Conservation (phyloP, 2,113 vertebrate species). For the Sinosuthora webbiana region DNA sequence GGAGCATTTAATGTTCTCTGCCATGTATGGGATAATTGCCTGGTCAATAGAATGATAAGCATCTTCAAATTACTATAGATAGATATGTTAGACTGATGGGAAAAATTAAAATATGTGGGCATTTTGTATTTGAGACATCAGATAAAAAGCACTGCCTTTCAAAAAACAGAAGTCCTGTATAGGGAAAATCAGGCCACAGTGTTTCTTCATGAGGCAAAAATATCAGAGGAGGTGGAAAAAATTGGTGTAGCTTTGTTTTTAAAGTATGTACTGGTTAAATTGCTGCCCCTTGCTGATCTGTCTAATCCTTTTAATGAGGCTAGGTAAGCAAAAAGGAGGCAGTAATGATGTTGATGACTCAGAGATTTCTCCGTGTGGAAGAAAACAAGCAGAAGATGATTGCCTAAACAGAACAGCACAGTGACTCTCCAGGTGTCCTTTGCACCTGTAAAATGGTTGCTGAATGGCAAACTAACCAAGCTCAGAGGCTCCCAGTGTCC, state of each 20-base stretch:
- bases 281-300: slow-evolving; percentile 19
- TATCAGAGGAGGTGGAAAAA: background rate
- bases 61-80: background rate
- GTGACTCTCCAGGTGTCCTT: background rate
- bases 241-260: slow-evolving; percentile 18
- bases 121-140: background rate
- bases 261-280: background rate
- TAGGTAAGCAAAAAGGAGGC: slow-evolving; percentile 51
- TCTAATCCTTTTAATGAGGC: slow-evolving; percentile 46
- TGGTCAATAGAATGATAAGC: background rate
- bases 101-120: background rate
- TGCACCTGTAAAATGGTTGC: background rate
- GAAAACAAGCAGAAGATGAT: background rate
- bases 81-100: background rate
- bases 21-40: background rate
- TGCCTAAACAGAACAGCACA: background rate
- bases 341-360: slow-evolving; percentile 43
- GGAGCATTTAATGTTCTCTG: slow-evolving; percentile 1
- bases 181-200: background rate
- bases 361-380: slow-evolving; percentile 3
- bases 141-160: background rate
- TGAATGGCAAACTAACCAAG: background rate
- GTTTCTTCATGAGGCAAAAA: background rate
- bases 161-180: background rate
- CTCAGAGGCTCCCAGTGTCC: background rate